phyloP scores from a whole-genome alignment of 2,113 vertebrate genomes.

The Engystomops pustulosus region DNA sequence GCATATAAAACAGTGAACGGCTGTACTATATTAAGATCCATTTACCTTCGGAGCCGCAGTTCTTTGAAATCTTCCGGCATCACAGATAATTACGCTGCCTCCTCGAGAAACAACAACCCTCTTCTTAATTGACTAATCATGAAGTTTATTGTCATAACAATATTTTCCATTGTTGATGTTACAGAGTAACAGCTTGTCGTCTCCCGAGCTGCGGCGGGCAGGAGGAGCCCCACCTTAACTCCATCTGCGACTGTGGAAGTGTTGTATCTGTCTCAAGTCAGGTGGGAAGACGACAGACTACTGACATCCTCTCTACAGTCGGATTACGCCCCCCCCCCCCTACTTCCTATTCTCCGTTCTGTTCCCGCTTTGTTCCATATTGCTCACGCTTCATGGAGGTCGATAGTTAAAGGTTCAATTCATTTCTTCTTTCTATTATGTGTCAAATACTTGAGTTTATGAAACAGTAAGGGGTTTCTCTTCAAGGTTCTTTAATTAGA shows the following conservation, averaged over 20 bases:
- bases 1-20: conserved; percentile 33
- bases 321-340: conserved; percentile 32
- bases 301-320: not conserved
- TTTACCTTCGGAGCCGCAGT: conserved; percentile 3
- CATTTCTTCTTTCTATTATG: not conserved
- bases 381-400: not conserved
- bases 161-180: conserved; percentile 62
- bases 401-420: not conserved
- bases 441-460: too few species aligned
- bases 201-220: conserved; percentile 50
- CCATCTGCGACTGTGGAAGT: conserved; percentile 58
- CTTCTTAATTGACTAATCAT: conserved; percentile 63
- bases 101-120: not conserved
- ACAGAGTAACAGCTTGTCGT: conserved; percentile 62
- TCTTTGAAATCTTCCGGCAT: conserved; percentile 25
- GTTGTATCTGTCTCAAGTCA: conserved; percentile 54
- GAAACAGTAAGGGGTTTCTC: too few species aligned
- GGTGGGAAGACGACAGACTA: conserved; percentile 27
- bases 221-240: conserved; percentile 50
- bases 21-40: conserved; percentile 13
- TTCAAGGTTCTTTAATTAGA: too few species aligned
- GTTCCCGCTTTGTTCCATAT: not conserved
- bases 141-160: conserved; percentile 62
- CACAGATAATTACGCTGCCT: conserved; percentile 42
- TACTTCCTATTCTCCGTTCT: conserved; percentile 13